A percentile compares a stretch with the other conserved stretches of the same genome.
Evolutionary conservation across 2,113 vertebrate genomes (phyloP).

Genomic region (Menidia beryllina): DNA sequence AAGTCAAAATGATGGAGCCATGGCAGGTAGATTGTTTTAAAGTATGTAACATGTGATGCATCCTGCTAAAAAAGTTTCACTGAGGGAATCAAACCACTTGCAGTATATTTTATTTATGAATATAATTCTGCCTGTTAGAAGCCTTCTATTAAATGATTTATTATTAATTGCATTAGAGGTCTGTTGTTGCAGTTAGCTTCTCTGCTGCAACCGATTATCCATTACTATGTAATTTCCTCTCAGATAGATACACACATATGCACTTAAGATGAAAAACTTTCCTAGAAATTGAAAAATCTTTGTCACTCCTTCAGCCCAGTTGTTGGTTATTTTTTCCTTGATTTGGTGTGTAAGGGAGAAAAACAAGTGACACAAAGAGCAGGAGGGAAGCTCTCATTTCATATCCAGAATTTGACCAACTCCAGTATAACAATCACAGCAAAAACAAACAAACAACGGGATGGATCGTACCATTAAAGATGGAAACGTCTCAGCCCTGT

Average conservation of each 20-base stretch:
- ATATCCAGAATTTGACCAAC: no score
- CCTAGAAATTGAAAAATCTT: constrained; percentile 12
- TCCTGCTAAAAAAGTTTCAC: neutral
- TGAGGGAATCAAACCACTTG: constrained; percentile 11
- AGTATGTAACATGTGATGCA: constrained; percentile 10
- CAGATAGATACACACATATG: constrained; percentile 19
- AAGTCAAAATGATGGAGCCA: constrained; percentile 53
- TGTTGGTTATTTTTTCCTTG: neutral
- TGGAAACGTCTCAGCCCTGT: no score
- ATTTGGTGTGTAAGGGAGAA: neutral
- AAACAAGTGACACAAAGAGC: no score
- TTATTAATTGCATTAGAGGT: constrained; percentile 39
- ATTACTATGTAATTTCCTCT: constrained; percentile 31
- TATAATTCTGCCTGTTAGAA: constrained; percentile 40
- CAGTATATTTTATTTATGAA: constrained; percentile 12
- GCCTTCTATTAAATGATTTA: constrained; percentile 58
- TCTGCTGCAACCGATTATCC: constrained; percentile 21
- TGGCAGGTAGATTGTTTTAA: constrained; percentile 15
- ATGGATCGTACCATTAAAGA: no score
- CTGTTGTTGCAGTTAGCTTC: constrained; percentile 31
- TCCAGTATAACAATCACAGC: no score
- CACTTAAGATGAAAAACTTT: constrained; percentile 21
- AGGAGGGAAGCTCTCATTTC: no score
- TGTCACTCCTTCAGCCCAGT: neutral
- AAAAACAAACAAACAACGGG: no score